Evolutionary conservation across 2,113 vertebrate genomes (phyloP), one percentile per base, ranked within the genome.

Genomic region (Zosterops pallidus): DNA sequence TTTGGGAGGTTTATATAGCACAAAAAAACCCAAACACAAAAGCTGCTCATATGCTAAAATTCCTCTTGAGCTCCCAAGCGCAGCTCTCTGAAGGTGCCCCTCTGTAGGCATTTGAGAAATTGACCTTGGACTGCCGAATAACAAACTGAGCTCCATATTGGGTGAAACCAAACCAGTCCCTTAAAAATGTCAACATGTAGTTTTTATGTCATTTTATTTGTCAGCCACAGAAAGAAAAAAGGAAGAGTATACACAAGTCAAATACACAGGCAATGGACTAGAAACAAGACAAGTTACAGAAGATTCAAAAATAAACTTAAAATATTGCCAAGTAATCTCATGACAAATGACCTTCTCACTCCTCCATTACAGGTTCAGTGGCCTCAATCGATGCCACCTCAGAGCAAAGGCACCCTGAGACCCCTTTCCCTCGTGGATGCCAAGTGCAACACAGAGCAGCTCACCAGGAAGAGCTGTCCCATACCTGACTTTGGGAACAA

Each of bases 171-270:
- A 65, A 80, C n/a, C 46, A 75, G 67, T 18, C n/a, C 79, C 67
- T 88, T 74, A 10, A 63, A 90, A 80, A 37, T 26, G 3, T 39
- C 50, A 69, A 21, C 6, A 3, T 19, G 24, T 15, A 44, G 57
- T 42, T 78, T 92, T 90, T 35, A 68, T 4, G 2, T 46, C 3
- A 37, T 82, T 95, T 95, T 95, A 95, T 95, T 94, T 95, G 76
- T 78, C 67, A 86, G 9, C 25, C 71, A 55, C 0, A 0, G 59
- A 70, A 91, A 50, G 15, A 35, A 53, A 57, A 65, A 90, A n/a
- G 28, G 42, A 80, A 67, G 57, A 35, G 23, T 35, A 78, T 20
- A 92, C 64, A 93, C 29, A 77, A 78, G 15, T 55, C 75, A 84
- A 26, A 79, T 37, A 64, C 55, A 71, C 0, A 1, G 28, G 37